A percentile compares a stretch with the other conserved stretches of the same genome.
phyloP scores from a whole-genome alignment of 2,888 invertebrate species.

The Lithosia quadra region DNA sequence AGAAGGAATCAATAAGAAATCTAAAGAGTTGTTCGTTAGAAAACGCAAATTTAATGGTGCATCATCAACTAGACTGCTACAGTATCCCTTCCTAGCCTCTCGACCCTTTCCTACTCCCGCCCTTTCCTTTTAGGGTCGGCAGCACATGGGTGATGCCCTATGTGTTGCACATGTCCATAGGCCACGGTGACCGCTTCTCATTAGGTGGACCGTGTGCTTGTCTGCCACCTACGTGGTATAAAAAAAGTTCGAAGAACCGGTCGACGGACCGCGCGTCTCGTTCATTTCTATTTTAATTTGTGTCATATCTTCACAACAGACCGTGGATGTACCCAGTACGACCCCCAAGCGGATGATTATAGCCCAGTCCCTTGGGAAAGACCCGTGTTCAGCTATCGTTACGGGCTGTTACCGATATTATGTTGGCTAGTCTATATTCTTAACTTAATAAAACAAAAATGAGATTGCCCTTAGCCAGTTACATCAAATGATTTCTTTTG shows the following conservation, averaged over 20 bases:
- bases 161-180: too few relatives aligned
- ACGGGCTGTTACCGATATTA: slow-evolving; percentile 7
- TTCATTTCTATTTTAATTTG: slow-evolving; percentile 9
- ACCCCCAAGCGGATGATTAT: slow-evolving; percentile 14
- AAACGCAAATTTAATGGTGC: too few relatives aligned
- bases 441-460: not conserved
- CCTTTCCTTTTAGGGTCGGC: too few relatives aligned
- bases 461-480: not conserved
- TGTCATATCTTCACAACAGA: not conserved
- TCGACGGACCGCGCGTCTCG: not conserved
- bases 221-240: too few relatives aligned
- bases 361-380: slow-evolving; percentile 7
- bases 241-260: not conserved
- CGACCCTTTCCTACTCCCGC: too few relatives aligned
- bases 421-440: not conserved
- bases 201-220: too few relatives aligned
- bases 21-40: too few relatives aligned
- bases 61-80: too few relatives aligned
- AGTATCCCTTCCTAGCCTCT: too few relatives aligned
- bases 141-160: too few relatives aligned
- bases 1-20: too few relatives aligned
- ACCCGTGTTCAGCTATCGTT: slow-evolving; percentile 11
- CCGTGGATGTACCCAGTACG: not conserved
- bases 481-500: not conserved
- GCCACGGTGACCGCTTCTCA: too few relatives aligned